A percentile compares a stretch with the other conserved stretches of the same genome.
Conservation (phyloP, 2,113 vertebrate species). For the Erythrolamprus reginae region DNA sequence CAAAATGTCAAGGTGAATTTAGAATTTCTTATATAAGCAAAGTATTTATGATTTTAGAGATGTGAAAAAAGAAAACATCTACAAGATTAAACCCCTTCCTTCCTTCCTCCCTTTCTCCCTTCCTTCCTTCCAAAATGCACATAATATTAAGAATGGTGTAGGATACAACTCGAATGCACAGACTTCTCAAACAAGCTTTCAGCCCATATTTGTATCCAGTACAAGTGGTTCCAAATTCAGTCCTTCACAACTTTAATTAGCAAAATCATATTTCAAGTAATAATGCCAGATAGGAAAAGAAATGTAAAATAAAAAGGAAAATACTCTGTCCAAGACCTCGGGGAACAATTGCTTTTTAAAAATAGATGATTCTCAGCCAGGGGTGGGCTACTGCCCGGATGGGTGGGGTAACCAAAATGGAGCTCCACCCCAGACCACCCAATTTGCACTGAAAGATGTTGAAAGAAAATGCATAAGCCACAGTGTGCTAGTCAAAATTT, state of each 20-base stretch:
- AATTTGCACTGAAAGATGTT: too few species aligned
- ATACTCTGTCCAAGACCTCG: not conserved
- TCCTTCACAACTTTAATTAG: not conserved
- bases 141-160: not conserved
- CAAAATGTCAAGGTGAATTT: constrained; percentile 15
- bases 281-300: not conserved
- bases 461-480: too few species aligned
- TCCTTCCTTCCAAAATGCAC: not conserved
- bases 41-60: not conserved
- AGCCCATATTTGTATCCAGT: not conserved
- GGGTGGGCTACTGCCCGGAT: too few species aligned
- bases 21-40: not conserved
- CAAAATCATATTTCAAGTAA: not conserved
- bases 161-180: not conserved
- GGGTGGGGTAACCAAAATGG: too few species aligned
- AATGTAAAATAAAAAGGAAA: not conserved
- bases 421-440: too few species aligned
- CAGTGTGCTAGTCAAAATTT: too few species aligned
- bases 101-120: not conserved
- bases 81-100: not conserved
- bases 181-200: not conserved
- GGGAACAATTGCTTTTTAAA: not conserved
- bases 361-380: not conserved
- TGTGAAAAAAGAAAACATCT: not conserved
- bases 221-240: not conserved